Percentiles rank a stretch among this genome's conserved stretches.
These are phyloP conservation scores for Aphodius sticticus DNA, from an alignment of 2,888 invertebrate species.

Conservation along the genomic window DNA sequence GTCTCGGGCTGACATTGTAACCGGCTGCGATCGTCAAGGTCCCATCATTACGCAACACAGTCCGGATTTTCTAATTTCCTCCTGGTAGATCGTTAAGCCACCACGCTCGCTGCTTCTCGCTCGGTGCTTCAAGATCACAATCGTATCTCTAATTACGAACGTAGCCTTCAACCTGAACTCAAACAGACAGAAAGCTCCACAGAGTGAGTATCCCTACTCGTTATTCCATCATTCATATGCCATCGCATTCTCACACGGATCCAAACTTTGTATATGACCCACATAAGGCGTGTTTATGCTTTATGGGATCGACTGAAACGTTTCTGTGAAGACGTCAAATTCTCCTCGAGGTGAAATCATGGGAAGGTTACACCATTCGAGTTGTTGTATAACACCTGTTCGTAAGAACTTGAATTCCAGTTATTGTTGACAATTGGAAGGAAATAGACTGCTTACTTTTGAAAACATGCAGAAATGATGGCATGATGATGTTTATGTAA, in stretches of 20 bases:
- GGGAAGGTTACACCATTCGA: no score
- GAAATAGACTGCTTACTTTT: no score
- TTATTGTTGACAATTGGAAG: no score
- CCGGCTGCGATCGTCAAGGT: slow-evolving; percentile 18
- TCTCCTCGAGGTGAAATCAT: no score
- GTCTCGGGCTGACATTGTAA: neutral
- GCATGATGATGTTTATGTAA: no score
- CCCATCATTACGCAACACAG: slow-evolving; percentile 15
- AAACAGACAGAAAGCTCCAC: slow-evolving; percentile 35
- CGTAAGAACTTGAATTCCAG: no score
- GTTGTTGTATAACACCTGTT: no score
- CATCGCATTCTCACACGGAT: neutral
- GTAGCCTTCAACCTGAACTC: slow-evolving; percentile 53
- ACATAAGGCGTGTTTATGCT: neutral
- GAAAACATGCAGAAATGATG: no score
- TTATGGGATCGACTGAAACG: no score
- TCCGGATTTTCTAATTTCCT: slow-evolving; percentile 9
- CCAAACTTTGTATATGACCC: neutral
- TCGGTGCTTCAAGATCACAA: slow-evolving; percentile 43
- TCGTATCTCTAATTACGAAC: slow-evolving; percentile 48
- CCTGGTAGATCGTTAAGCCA: neutral
- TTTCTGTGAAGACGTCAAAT: no score
- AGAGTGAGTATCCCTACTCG: neutral
- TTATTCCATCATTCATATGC: neutral
- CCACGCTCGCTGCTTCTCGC: slow-evolving; percentile 4